Evolutionary conservation across 2,888 invertebrate genomes (phyloP), one percentile per base, ranked within the genome.

Genomic region (Drosophila austrosaltans): DNA sequence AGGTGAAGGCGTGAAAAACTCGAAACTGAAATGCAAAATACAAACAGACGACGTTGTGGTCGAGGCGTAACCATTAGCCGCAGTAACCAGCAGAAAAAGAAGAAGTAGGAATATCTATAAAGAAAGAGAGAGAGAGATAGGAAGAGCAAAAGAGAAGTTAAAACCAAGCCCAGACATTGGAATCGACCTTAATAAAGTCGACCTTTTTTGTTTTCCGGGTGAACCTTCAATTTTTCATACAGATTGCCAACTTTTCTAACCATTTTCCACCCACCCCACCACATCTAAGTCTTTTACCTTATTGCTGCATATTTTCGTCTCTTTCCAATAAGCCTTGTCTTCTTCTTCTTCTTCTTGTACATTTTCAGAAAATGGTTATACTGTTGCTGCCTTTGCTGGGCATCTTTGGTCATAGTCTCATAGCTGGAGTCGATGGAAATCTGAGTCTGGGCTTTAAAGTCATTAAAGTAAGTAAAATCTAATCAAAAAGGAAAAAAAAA

Each of bases 341-440:
- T 5, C n/a, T 20, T 30, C 3, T 59, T 5, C n/a, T 20, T 30
- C n/a, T 71, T 63, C 66, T 75, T 36, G 7, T 1, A 8, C 64
- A 67, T 44, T 61, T 85, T 89, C 89, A 92, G 92, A 92, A 92
- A 92, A 92, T 92, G 92, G 90, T 91, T 88, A 91, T 91, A 89
- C 86, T 92, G 87, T 87, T 92, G 90, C 88, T 92, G 90, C 90
- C 90, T 81, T 80, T 92, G 81, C 84, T 92, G 78, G 90, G 91
- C 72, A 89, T 92, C 89, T 89, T 92, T 87, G 90, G 91, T 82
- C 91, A 90, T 89, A 89, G 89, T 89, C 85, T 91, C 81, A 78
- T 90, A 77, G 87, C 87, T 82, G 89, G 87, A 82, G 82, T 89
- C 77, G 91, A 88, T 75, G 92, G 91, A 61, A 91, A 90, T 88